These are phyloP conservation scores for Drosophila suboccidentalis DNA, from an alignment of 2,888 invertebrate species.

Conservation along the genomic window DNA sequence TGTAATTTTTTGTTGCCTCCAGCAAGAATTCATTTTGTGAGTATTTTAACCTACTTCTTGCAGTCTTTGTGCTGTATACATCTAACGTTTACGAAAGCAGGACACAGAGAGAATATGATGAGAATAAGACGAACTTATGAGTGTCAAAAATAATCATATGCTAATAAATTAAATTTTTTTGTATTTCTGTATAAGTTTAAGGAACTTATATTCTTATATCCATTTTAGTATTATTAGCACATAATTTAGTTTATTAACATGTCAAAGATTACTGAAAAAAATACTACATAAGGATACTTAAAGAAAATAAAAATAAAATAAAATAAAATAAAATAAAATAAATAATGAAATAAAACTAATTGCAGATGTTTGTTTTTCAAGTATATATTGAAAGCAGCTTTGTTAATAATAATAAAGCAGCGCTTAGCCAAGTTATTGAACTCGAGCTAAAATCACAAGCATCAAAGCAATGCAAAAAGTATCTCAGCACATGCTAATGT, in stretches of 20 bases:
- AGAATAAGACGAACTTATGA: not conserved
- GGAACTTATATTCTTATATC: too few species aligned
- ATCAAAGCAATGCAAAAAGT: conserved; percentile 40
- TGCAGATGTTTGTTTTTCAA: not conserved
- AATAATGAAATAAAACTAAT: not conserved
- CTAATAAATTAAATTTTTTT: too few species aligned
- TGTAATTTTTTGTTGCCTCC: not conserved
- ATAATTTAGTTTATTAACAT: too few species aligned
- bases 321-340: too few species aligned
- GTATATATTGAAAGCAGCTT: not conserved
- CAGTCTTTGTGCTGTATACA: not conserved
- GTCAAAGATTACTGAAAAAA: too few species aligned
- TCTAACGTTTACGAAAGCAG: conserved; percentile 5
- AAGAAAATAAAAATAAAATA: too few species aligned
- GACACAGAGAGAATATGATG: not conserved
- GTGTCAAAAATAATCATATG: not conserved
- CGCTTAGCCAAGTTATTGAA: conserved; percentile 43
- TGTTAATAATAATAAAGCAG: conserved; percentile 16
- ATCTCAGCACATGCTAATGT: conserved; percentile 55
- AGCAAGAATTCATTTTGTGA: conserved; percentile 13
- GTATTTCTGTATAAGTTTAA: too few species aligned
- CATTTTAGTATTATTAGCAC: too few species aligned
- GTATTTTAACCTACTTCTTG: conserved; percentile 16
- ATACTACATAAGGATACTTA: too few species aligned
- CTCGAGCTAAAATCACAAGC: conserved; percentile 35